These are phyloP conservation scores for Himalopsyche kuldschensis DNA, from an alignment of 2,888 invertebrate species.

Conservation along the genomic window DNA sequence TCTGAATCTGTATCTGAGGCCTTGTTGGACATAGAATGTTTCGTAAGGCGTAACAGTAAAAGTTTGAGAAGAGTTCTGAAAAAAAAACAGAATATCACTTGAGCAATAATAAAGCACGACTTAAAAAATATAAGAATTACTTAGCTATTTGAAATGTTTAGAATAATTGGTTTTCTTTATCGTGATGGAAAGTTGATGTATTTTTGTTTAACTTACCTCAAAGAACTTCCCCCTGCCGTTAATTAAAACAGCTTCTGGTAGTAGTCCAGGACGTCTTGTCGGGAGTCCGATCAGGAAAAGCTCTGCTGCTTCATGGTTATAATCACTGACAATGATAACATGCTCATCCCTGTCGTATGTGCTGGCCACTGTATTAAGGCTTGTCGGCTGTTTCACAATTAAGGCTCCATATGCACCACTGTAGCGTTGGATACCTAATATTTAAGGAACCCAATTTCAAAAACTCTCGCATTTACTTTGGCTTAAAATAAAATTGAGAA, in stretches of 20 bases:
- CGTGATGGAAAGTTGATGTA: neutral
- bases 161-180: neutral
- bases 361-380: slow-evolving; percentile 40
- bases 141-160: no score
- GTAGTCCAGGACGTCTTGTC: slow-evolving; percentile 18
- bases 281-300: slow-evolving; percentile 37
- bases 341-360: slow-evolving; percentile 52
- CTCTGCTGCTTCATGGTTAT: slow-evolving; percentile 43
- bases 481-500: no score
- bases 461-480: no score
- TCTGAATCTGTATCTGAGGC: slow-evolving; percentile 47
- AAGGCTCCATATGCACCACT: slow-evolving; percentile 48
- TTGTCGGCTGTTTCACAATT: slow-evolving; percentile 43
- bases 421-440: slow-evolving; percentile 47
- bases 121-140: no score
- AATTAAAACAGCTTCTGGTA: slow-evolving; percentile 33
- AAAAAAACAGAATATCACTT: no score
- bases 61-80: neutral
- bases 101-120: no score
- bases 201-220: neutral
- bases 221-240: slow-evolving; percentile 35
- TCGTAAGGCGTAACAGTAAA: slow-evolving; percentile 41
- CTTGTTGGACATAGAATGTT: slow-evolving; percentile 42
- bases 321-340: slow-evolving; percentile 50
- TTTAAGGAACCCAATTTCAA: no score